Evolutionary conservation across 2,888 invertebrate species (phyloP), one percentile per base, ranked within the genome.

Genomic region (Drosophila robusta): DNA sequence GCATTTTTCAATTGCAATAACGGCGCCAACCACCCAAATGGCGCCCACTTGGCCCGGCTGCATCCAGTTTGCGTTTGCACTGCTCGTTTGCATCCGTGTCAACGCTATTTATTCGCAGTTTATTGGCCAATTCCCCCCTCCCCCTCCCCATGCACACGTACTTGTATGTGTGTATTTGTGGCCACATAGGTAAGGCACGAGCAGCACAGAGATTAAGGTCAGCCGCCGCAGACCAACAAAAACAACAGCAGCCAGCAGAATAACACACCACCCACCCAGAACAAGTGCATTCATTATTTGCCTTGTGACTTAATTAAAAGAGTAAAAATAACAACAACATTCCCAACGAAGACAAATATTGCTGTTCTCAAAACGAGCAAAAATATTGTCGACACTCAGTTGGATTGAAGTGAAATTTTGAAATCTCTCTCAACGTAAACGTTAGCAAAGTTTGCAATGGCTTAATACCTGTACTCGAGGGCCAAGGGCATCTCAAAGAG

Each of bases 1-100:
- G 51, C 70, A 73, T 75, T 86, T 56, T 65, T 49, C 58, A 47
- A 69, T 70, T 73, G 69, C 63, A 67, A 55, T 11, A 51, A 63
- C 57, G 68, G 45, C 69, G 52, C 42, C 41, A 61, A 34, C 34
- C 47, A 44, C 7, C 16, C 22, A 49, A 49, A 41, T 14, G 38
- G 24, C 34, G n/a, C 55, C 42, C 22, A 45, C 24, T 36, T 41
- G 16, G 46, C 49, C 32, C 2, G 29, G 26, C 52, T 29, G 38
- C 14, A 38, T 60, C 29, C 36, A 60, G 42, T 44, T 52, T 6
- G 14, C 16, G 50, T 24, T 41, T 54, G 24, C 57, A 63, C 29
- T 56, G 34, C 39, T 36, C 38, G 39, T 18, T 32, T 16, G 56
- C 66, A 60, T 63, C 62, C 66, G 66, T 70, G 75, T 66, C 74